Conservation (phyloP, 2,888 invertebrate species). For the Luperina testacea region DNA sequence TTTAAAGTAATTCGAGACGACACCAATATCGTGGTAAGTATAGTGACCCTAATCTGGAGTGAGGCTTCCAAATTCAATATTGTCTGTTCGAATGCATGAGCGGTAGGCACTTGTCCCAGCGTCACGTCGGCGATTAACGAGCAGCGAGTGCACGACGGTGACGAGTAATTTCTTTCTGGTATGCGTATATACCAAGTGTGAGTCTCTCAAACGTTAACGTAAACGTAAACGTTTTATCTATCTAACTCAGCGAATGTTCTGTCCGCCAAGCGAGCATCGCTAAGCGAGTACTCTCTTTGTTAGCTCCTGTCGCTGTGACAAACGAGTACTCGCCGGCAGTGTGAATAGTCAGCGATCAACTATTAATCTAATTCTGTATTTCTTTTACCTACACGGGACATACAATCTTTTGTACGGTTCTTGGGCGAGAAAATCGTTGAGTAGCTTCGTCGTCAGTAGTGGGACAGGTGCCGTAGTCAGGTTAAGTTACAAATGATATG, state of each 20-base stretch:
- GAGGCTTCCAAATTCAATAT: conserved; percentile 64
- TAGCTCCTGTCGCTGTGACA: not conserved
- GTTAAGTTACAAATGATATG: not conserved
- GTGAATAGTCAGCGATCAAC: not conserved
- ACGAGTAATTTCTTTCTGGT: not conserved
- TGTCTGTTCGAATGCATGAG: conserved; percentile 21
- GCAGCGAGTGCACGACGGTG: not conserved
- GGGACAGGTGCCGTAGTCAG: not conserved
- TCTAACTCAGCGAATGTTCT: not conserved
- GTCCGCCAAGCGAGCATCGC: too few species aligned
- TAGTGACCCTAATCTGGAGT: conserved; percentile 39
- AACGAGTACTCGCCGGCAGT: not conserved
- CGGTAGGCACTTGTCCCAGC: not conserved
- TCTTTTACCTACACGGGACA: not conserved
- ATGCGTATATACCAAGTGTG: not conserved
- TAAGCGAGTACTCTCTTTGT: not conserved
- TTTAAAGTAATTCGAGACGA: conserved; percentile 48
- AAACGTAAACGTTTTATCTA: too few species aligned
- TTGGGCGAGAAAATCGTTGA: not conserved
- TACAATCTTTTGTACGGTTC: not conserved
- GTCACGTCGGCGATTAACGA: not conserved
- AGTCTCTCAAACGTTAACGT: too few species aligned
- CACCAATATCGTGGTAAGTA: conserved; percentile 8
- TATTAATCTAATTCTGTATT: not conserved
- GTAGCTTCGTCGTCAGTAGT: not conserved